These are phyloP conservation scores for Acanthosepion lycidas DNA, from an alignment of 2,888 invertebrate genomes.

Conservation along the genomic window DNA sequence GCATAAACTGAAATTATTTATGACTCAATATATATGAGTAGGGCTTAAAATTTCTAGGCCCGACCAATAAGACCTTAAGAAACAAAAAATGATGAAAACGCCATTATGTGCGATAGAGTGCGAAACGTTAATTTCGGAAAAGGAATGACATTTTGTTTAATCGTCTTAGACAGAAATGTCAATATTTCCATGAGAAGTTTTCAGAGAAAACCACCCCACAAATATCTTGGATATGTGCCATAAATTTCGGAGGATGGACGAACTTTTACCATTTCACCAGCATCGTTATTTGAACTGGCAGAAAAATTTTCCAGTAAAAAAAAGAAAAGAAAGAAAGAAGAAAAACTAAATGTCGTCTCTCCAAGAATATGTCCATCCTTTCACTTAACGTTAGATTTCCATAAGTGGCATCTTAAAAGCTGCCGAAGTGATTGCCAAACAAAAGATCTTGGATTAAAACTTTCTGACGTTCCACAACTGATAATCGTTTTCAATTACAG, in stretches of 20 bases:
- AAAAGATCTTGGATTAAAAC: background rate
- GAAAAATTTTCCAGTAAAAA: background rate
- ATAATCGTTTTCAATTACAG: background rate
- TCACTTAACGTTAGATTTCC: background rate
- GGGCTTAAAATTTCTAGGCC: too few relatives aligned
- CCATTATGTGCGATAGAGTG: background rate
- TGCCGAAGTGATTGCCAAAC: background rate
- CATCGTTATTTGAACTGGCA: background rate
- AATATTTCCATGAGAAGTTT: background rate
- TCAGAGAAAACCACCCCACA: background rate
- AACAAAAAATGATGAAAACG: too few relatives aligned
- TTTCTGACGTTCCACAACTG: background rate
- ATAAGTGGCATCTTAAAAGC: background rate
- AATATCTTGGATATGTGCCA: background rate
- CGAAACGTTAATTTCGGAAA: background rate
- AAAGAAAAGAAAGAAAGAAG: too few relatives aligned
- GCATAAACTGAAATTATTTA: too few relatives aligned
- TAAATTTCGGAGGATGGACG: background rate
- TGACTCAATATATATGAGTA: too few relatives aligned
- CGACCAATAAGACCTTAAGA: too few relatives aligned
- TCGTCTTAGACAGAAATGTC: background rate
- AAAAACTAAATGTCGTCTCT: too few relatives aligned
- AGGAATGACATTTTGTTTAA: constrained; percentile 4
- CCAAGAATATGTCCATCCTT: background rate
- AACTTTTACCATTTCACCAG: background rate